These are phyloP conservation scores for Leptinotarsa haldemani DNA, from an alignment of 2,888 invertebrate genomes.

Conservation along the genomic window DNA sequence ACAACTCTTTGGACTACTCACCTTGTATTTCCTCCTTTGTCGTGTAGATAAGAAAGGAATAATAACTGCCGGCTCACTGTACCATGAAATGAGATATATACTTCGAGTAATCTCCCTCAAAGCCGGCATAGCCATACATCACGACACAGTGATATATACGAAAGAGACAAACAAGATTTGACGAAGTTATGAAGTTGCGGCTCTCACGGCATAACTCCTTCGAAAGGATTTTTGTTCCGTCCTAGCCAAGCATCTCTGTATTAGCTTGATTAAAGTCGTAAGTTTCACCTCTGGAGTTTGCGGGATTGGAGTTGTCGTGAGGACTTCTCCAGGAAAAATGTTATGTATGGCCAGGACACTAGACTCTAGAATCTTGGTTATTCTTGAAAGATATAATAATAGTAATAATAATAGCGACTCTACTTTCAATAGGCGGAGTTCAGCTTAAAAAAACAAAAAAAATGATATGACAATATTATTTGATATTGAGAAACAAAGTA, in stretches of 20 bases:
- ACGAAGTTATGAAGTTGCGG: conserved; percentile 7
- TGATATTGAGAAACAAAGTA: too few relatives aligned
- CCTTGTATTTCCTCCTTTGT: not conserved
- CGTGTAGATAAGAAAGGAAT: conserved; percentile 8
- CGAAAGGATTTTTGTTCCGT: not conserved
- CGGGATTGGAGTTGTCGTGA: not conserved
- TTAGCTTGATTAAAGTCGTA: conserved; percentile 1
- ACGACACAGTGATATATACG: conserved; percentile 17
- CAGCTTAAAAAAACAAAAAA: too few relatives aligned
- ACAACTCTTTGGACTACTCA: not conserved
- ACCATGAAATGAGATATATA: conserved; percentile 32
- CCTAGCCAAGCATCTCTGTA: not conserved
- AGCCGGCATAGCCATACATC: conserved; percentile 22
- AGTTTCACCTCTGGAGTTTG: not conserved
- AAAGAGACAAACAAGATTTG: conserved; percentile 19
- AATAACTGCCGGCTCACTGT: conserved; percentile 21
- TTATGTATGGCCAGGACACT: too few relatives aligned
- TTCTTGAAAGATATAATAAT: too few relatives aligned
- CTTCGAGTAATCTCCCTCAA: conserved; percentile 18
- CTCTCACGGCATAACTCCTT: not conserved
- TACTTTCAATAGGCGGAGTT: too few relatives aligned
- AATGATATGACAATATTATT: too few relatives aligned
- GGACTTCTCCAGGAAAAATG: too few relatives aligned
- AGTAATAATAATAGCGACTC: too few relatives aligned
- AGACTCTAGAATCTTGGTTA: too few relatives aligned